Conservation (phyloP, 2,113 vertebrate genomes). For the Melanostigma gelatinosum region DNA sequence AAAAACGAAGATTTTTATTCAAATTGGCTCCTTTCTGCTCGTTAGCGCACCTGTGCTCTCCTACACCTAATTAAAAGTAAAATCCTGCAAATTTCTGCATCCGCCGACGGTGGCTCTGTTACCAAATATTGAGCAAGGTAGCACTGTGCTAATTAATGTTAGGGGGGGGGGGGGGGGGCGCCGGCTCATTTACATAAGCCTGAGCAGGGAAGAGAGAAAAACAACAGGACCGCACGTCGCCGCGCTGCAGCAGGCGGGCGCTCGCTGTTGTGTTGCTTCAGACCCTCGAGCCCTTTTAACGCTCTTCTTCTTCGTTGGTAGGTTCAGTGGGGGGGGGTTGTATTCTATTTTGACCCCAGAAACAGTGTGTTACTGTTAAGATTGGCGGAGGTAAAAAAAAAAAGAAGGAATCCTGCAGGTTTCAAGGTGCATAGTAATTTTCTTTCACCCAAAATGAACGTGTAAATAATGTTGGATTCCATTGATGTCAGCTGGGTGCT, state of each 20-base stretch:
- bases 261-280: constrained; percentile 50
- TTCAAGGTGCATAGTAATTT: constrained; percentile 44
- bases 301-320: constrained; percentile 19
- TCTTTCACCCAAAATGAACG: constrained; percentile 33
- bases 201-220: constrained; percentile 41
- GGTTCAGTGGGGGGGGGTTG: not conserved
- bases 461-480: constrained; percentile 62
- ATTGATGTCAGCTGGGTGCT: constrained; percentile 60
- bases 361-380: constrained; percentile 40
- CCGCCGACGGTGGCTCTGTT: constrained; percentile 77
- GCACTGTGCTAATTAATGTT: constrained; percentile 87
- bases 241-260: constrained; percentile 18
- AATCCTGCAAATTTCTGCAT: constrained; percentile 84
- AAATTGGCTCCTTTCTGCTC: constrained; percentile 77
- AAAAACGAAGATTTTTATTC: constrained; percentile 78
- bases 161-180: constrained; percentile 37
- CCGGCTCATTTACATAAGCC: constrained; percentile 79
- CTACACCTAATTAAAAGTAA: constrained; percentile 81
- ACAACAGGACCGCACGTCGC: constrained; percentile 51
- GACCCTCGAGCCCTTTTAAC: constrained; percentile 60
- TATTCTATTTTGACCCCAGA: constrained; percentile 44
- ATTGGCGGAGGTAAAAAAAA: not conserved
- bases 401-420: constrained; percentile 38
- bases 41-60: constrained; percentile 84
- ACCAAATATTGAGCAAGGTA: constrained; percentile 86